Percentiles rank a stretch among this genome's conserved stretches.
Evolutionary conservation across 1,140 invertebrate genomes (phyloP).

Genomic region (Drosophila busckii): DNA sequence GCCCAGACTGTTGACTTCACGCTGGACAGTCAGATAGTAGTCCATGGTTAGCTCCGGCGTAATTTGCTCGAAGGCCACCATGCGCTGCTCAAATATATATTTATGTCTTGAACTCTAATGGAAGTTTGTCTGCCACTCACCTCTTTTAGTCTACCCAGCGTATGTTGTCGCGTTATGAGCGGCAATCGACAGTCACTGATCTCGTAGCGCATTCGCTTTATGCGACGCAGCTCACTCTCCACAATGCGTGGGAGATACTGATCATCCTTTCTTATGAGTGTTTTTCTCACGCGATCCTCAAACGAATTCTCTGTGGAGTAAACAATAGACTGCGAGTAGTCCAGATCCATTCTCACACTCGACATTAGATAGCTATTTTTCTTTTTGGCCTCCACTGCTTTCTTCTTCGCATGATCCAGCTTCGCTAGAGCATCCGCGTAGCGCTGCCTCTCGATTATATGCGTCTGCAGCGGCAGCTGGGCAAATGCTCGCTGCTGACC

Average conservation of each 20-base stretch:
- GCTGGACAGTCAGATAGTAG: slow-evolving; percentile 18
- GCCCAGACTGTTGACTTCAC: slow-evolving; percentile 2
- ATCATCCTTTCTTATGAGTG: slow-evolving; percentile 10
- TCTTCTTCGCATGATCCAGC: slow-evolving; percentile 11
- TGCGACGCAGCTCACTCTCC: slow-evolving; percentile 11
- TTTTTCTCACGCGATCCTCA: slow-evolving; percentile 1
- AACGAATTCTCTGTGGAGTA: background rate
- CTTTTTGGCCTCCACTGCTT: background rate
- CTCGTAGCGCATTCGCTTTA: slow-evolving; percentile 21
- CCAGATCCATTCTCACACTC: slow-evolving; percentile 12
- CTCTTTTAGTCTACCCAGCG: slow-evolving; percentile 24
- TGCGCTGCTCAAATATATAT: slow-evolving; percentile 15
- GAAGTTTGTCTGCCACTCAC: slow-evolving; percentile 5
- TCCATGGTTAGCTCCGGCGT: slow-evolving; percentile 25
- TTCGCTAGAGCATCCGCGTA: background rate
- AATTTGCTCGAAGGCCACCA: slow-evolving; percentile 24
- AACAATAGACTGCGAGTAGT: background rate
- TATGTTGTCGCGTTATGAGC: slow-evolving; percentile 24
- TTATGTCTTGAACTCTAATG: background rate
- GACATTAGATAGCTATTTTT: background rate
- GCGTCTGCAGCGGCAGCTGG: background rate
- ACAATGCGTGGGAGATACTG: slow-evolving; percentile 8
- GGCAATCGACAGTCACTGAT: slow-evolving; percentile 21
- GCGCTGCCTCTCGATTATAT: background rate
- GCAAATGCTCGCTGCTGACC: slow-evolving; percentile 6